Percentiles rank a stretch among this genome's conserved stretches.
These are phyloP conservation scores for Colaptes auratus DNA, from an alignment of 2,113 vertebrate species.

Conservation along the genomic window DNA sequence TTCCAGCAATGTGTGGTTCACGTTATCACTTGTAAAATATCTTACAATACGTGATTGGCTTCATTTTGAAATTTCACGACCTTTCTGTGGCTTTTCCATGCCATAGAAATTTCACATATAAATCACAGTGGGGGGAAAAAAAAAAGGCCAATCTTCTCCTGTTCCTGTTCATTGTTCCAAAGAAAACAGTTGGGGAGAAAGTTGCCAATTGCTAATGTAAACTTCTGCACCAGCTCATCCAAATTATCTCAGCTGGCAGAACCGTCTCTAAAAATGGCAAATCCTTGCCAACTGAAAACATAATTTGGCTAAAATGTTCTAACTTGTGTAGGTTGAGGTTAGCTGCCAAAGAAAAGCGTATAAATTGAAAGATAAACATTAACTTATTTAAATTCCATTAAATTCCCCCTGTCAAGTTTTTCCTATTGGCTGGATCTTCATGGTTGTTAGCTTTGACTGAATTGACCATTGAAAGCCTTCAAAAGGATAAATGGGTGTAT, in stretches of 20 bases:
- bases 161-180: not conserved
- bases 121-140: not conserved
- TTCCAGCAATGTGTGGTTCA: not conserved
- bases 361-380: not conserved
- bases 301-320: not conserved
- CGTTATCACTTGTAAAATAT: not conserved
- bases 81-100: not conserved
- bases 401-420: not conserved
- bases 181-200: not conserved
- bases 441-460: not conserved
- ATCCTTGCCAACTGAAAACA: not conserved
- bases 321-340: not conserved
- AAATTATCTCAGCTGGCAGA: not conserved
- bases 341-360: not conserved
- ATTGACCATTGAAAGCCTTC: not conserved
- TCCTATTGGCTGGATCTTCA: not conserved
- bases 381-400: not conserved
- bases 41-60: not conserved
- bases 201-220: not conserved
- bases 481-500: not conserved
- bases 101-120: slow-evolving; percentile 1
- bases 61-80: slow-evolving; percentile 7
- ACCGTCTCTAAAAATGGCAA: not conserved
- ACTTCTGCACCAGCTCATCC: not conserved
- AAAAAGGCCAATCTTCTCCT: not conserved